Percentiles rank a stretch among this genome's conserved stretches.
Conservation (phyloP, 2,113 vertebrate genomes). For the Chrysemys picta region DNA sequence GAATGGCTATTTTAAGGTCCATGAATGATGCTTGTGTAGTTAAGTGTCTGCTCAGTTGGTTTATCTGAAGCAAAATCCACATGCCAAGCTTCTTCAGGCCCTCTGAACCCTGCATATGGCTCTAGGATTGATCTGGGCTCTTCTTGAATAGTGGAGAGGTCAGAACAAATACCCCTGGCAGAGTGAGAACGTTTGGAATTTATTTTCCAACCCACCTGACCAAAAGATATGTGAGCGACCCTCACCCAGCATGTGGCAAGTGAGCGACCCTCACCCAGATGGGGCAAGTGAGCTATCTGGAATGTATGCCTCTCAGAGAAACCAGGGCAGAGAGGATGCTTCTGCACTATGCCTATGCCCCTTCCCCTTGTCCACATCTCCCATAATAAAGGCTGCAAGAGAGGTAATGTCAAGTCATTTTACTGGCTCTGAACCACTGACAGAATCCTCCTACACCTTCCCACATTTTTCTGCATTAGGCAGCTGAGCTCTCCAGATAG, state of each 20-base stretch:
- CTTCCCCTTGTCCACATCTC: neutral
- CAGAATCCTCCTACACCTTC: neutral
- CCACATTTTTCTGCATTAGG: neutral
- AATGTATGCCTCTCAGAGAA: neutral
- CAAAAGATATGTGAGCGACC: neutral
- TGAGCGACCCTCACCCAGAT: neutral
- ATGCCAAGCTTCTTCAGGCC: neutral
- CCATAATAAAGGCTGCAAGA: neutral
- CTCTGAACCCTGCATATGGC: neutral
- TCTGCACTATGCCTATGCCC: neutral
- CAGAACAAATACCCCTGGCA: neutral
- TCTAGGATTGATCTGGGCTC: neutral
- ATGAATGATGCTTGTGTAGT: neutral
- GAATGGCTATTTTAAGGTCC: neutral
- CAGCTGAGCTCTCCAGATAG: neutral
- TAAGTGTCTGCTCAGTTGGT: neutral
- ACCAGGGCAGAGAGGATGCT: neutral
- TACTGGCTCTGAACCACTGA: neutral
- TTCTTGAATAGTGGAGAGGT: neutral
- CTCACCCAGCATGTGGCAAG: neutral
- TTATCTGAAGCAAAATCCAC: neutral
- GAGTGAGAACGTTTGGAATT: neutral
- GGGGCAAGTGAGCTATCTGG: neutral
- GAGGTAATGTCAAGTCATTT: neutral
- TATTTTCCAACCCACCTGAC: neutral